Percentiles rank a stretch among this genome's conserved stretches.
These are phyloP conservation scores for Gymnothorax javanicus DNA, from an alignment of 2,797 vertebrate genomes.

Conservation along the genomic window DNA sequence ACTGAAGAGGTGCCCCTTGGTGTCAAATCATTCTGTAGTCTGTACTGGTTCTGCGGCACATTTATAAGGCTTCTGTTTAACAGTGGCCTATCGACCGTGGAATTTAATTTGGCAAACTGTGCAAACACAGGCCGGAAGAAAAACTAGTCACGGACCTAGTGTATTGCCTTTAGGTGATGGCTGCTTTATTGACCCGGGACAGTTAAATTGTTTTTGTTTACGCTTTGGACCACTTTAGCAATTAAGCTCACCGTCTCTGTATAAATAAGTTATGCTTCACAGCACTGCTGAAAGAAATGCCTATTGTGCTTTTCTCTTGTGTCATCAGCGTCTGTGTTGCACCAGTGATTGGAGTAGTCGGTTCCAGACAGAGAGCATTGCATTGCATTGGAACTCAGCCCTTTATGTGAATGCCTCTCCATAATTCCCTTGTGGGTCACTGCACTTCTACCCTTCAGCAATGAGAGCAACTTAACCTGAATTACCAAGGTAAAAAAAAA, in stretches of 20 bases:
- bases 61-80: not conserved
- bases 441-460: not conserved
- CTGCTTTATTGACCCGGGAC: not conserved
- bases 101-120: not conserved
- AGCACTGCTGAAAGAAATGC: not conserved
- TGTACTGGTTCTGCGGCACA: not conserved
- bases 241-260: not conserved
- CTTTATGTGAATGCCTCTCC: not conserved
- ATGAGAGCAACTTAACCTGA: constrained; percentile 9
- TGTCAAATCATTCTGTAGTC: not conserved
- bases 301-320: not conserved
- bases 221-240: constrained; percentile 6
- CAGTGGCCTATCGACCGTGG: not conserved
- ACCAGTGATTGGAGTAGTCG: not conserved
- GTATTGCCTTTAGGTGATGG: not conserved
- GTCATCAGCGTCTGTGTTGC: not conserved
- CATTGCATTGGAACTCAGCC: not conserved
- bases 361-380: not conserved
- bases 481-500: not conserved
- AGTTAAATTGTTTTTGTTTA: constrained; percentile 15
- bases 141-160: not conserved
- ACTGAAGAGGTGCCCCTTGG: not conserved
- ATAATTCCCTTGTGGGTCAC: not conserved
- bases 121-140: not conserved
- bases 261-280: not conserved